Conservation (phyloP, 2,888 invertebrate genomes). For the Spisula subtruncata region DNA sequence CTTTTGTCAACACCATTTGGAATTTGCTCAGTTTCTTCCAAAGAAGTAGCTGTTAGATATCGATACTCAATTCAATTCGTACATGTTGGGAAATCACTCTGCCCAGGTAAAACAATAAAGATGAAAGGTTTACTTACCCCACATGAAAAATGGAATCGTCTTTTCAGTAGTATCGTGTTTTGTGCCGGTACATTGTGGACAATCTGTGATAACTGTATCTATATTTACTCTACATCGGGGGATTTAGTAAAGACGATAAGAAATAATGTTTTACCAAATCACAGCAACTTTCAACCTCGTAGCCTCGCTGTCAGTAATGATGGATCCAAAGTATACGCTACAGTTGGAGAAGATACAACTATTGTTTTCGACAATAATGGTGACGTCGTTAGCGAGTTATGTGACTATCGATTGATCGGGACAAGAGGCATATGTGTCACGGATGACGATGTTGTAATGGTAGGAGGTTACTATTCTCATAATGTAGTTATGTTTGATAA, state of each 20-base stretch:
- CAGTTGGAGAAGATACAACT: neutral
- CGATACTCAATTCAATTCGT: neutral
- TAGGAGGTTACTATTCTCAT: neutral
- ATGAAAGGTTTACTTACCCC: too few relatives aligned
- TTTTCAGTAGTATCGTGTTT: neutral
- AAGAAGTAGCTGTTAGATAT: neutral
- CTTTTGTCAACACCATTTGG: neutral
- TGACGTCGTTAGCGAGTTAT: neutral
- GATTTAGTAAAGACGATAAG: neutral
- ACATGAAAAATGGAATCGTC: too few relatives aligned
- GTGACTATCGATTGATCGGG: neutral
- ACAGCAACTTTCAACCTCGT: neutral
- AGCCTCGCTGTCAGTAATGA: neutral
- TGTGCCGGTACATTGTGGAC: neutral
- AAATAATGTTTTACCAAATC: too few relatives aligned
- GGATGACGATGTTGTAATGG: neutral
- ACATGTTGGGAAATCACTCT: neutral
- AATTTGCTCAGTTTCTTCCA: neutral
- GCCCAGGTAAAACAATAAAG: neutral
- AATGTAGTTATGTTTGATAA: slow-evolving; percentile 31
- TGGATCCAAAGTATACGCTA: neutral
- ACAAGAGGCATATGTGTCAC: neutral
- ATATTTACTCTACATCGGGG: neutral
- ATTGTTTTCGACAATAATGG: neutral
- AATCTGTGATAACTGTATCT: neutral